A percentile compares a stretch with the other conserved stretches of the same genome.
phyloP scores from a whole-genome alignment of 2,797 vertebrate species.

The Ficedula albicollis region DNA sequence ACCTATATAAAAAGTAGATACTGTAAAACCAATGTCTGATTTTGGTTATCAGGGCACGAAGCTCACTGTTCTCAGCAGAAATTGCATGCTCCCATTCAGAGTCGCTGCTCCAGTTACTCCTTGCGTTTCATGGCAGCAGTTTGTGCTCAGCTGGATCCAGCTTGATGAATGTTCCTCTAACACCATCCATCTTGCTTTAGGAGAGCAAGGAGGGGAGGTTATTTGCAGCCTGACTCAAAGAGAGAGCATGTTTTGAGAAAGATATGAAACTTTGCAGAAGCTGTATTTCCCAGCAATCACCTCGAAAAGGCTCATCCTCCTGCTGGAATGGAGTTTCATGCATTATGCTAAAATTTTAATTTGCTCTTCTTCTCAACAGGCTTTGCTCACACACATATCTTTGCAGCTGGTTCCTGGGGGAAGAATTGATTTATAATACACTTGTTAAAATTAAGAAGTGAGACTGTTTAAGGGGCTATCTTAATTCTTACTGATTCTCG shows the following conservation, averaged over 20 bases:
- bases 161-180: not conserved
- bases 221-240: not conserved
- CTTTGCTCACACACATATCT: not conserved
- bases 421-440: not conserved
- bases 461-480: not conserved
- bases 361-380: not conserved
- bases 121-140: not conserved
- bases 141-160: not conserved
- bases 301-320: not conserved
- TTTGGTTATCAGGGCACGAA: not conserved
- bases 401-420: not conserved
- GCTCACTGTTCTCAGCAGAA: not conserved
- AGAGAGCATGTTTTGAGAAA: not conserved
- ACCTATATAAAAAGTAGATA: not conserved
- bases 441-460: not conserved
- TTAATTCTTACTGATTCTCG: not conserved
- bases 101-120: accelerated
- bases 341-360: not conserved
- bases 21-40: accelerated
- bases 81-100: not conserved
- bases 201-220: not conserved
- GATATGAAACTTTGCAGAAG: not conserved
- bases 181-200: not conserved
- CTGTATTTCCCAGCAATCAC: not conserved
- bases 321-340: not conserved